Conservation (phyloP, 2,797 vertebrate genomes). For the Chelon labrosus region DNA sequence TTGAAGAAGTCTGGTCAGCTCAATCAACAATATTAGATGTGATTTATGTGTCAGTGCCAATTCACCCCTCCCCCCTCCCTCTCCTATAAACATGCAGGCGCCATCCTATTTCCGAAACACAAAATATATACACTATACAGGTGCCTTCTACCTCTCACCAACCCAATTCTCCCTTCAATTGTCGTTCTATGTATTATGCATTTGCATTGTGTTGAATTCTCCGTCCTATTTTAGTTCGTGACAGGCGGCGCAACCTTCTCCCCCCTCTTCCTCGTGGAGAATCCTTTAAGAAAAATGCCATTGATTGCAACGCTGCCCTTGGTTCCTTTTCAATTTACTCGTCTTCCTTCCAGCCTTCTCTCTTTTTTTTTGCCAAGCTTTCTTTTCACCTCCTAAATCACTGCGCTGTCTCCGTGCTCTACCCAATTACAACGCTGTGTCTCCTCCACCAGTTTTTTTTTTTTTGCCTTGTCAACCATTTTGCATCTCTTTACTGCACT, state of each 20-base stretch:
- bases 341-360: slow-evolving; percentile 29
- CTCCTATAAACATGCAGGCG: slow-evolving; percentile 13
- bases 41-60: slow-evolving; percentile 45
- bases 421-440: slow-evolving; percentile 17
- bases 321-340: slow-evolving; percentile 63
- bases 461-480: slow-evolving; percentile 4
- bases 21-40: slow-evolving; percentile 49
- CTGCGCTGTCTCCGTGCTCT: not conserved
- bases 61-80: not conserved
- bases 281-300: slow-evolving; percentile 62
- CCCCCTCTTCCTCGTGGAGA: slow-evolving; percentile 28
- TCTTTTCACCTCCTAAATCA: slow-evolving; percentile 35
- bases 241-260: slow-evolving; percentile 46
- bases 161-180: slow-evolving; percentile 59
- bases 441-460: not conserved
- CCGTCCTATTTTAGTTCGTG: slow-evolving; percentile 47
- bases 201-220: slow-evolving; percentile 55
- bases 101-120: not conserved
- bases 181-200: slow-evolving; percentile 62
- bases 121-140: slow-evolving; percentile 27
- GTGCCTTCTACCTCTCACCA: slow-evolving; percentile 46
- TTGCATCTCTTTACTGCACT: not conserved
- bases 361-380: slow-evolving; percentile 19
- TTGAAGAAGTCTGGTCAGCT: slow-evolving; percentile 30
- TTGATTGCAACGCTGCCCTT: slow-evolving; percentile 55